Evolutionary conservation across 2,888 invertebrate genomes (phyloP), one percentile per base, ranked within the genome.

Genomic region (Polydrusus cervinus): DNA sequence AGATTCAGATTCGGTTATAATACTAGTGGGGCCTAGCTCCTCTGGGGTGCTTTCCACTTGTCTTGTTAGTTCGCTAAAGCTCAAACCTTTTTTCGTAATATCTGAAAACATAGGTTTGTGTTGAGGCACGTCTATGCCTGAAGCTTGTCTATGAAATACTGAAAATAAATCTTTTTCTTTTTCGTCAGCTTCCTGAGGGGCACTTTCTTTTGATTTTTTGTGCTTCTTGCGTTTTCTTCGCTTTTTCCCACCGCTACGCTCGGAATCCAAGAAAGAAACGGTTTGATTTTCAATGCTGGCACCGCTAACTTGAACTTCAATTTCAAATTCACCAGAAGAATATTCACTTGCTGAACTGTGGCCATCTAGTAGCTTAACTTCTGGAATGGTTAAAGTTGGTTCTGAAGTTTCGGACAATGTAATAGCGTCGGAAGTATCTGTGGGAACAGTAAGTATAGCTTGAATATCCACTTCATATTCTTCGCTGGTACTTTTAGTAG

Each of bases 381-480:
- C 67, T 34, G n/a, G 34, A 65, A 62, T 14, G 20, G 71, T 18
- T 65, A 64, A 47, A n/a, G 57, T 51, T 64, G 57, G 30, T 57
- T 73, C 69, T 11, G 55, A 9, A 7, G 40, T 45, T 64, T 71
- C 69, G n/a, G 78, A 74, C 60, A 69, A 51, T 6, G 71, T 61
- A 61, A 74, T 71, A 11, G 73, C n/a, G 25, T 77, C 75, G 20
- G 66, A 72, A 67, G 45, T 80, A 64, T 84, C 84, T 30, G 82
- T 78, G 18, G 90, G 90, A 74, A 92, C 89, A 0, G 90, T 88
- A 18, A 91, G 89, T 75, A 89, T 89, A 47, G 91, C 90, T 80
- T 90, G 86, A 34, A 92, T 87, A 78, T 90, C 90, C n/a, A 92
- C 88, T 87, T 92, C 91, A 79, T 90, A 91, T 47, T 83, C 81